Conservation (phyloP, 2,797 vertebrate species). For the Enoplosus armatus region DNA sequence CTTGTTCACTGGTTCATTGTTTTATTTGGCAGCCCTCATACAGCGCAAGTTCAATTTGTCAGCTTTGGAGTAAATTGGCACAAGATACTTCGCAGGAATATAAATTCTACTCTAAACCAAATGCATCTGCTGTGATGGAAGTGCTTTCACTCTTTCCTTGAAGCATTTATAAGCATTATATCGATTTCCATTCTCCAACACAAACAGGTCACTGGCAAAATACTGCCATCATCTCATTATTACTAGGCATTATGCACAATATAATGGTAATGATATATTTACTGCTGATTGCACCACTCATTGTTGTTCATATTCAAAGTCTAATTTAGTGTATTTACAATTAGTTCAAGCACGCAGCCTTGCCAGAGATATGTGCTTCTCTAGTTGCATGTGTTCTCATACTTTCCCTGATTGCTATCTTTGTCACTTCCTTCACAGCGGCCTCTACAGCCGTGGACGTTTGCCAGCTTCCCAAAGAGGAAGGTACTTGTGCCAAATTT, state of each 20-base stretch:
- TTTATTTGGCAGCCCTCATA: constrained; percentile 26
- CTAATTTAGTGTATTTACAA: background rate
- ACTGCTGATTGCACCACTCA: background rate
- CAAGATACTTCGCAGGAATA: constrained; percentile 10
- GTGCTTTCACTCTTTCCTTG: constrained; percentile 18
- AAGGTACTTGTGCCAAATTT: constrained; percentile 90
- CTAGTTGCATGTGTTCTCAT: background rate
- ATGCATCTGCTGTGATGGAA: background rate
- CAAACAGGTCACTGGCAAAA: constrained; percentile 7
- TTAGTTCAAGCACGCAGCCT: background rate
- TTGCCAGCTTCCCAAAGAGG: constrained; percentile 88
- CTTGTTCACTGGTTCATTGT: constrained; percentile 59
- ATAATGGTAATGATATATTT: constrained; percentile 3
- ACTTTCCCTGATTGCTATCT: background rate
- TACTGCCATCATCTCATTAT: background rate
- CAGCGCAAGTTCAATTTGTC: constrained; percentile 40
- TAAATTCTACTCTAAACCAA: constrained; percentile 15
- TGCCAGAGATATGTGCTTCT: background rate
- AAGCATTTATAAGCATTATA: background rate
- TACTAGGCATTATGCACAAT: constrained; percentile 1
- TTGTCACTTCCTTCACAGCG: constrained; percentile 43
- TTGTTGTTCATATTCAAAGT: constrained; percentile 5
- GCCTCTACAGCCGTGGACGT: constrained; percentile 74
- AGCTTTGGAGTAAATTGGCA: constrained; percentile 17
- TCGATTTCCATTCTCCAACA: constrained; percentile 1